Evolutionary conservation across 2,113 vertebrate species (phyloP).

Genomic region (Platycercus adscitus): DNA sequence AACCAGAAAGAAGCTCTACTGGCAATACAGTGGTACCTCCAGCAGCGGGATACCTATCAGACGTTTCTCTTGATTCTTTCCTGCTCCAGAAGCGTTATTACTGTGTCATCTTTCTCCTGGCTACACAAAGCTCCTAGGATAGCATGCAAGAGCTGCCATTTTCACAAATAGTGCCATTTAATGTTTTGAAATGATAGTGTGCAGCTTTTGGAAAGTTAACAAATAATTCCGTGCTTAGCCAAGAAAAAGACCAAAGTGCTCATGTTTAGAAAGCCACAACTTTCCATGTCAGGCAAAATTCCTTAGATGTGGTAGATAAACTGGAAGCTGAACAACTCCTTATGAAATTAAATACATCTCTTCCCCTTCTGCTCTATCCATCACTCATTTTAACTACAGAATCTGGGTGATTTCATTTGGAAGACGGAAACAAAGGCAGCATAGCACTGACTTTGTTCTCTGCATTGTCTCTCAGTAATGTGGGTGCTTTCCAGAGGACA

Average conservation of each 20-base stretch:
- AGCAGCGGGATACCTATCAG: not conserved
- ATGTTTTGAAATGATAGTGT: not conserved
- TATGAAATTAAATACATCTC: slow-evolving; percentile 26
- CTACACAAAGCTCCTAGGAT: not conserved
- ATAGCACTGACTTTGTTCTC: not conserved
- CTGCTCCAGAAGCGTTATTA: not conserved
- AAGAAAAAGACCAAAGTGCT: not conserved
- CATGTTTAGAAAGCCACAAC: not conserved
- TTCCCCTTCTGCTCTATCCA: not conserved
- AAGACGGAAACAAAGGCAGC: not conserved
- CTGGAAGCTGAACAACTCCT: not conserved
- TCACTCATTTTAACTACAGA: slow-evolving; percentile 10
- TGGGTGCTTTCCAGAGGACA: not conserved
- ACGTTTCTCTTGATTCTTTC: not conserved
- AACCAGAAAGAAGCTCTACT: not conserved
- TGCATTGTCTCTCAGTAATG: not conserved
- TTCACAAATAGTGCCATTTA: not conserved
- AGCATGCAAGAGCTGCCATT: not conserved
- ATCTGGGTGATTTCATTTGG: not conserved
- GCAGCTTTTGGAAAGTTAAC: not conserved
- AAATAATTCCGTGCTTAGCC: not conserved
- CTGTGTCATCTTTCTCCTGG: not conserved
- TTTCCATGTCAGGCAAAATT: not conserved
- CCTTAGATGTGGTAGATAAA: not conserved
- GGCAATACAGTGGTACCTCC: not conserved